These are phyloP conservation scores for Oikopleura vanhoeffeni DNA, from an alignment of 23 tunicate genomes.

Conservation along the genomic window DNA sequence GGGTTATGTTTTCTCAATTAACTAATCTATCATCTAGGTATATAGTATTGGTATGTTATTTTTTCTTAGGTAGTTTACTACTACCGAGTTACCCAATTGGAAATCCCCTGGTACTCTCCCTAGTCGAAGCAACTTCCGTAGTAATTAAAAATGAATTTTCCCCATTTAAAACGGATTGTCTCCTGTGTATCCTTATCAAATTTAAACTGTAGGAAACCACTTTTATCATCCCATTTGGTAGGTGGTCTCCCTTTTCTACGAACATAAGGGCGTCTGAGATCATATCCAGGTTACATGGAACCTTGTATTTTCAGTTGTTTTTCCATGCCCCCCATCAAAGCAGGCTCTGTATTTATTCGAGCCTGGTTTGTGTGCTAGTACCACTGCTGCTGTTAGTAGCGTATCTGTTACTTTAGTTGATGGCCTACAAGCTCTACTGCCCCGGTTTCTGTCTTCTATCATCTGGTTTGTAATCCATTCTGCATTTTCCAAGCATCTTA, in stretches of 20 bases:
- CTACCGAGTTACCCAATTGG: neutral
- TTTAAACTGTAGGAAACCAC: neutral
- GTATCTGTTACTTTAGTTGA: neutral
- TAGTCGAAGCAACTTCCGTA: neutral
- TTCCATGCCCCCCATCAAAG: neutral
- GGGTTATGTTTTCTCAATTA: neutral
- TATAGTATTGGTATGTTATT: neutral
- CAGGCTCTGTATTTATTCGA: neutral
- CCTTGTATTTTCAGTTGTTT: neutral
- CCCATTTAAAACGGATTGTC: no score
- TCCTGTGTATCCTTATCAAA: no score
- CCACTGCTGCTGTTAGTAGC: neutral
- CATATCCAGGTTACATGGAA: no score
- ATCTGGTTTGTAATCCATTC: neutral
- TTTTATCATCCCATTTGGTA: neutral
- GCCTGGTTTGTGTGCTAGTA: neutral
- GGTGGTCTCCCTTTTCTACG: neutral
- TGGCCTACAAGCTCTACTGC: neutral
- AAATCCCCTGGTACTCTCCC: neutral
- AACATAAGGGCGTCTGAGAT: neutral
- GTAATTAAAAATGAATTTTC: neutral
- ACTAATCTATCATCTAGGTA: neutral
- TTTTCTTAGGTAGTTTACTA: neutral
- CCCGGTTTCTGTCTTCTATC: neutral
- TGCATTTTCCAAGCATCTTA: no score